Evolutionary conservation across 23 tunicate genomes (phyloP).

Genomic region (Halocynthia aurantium): DNA sequence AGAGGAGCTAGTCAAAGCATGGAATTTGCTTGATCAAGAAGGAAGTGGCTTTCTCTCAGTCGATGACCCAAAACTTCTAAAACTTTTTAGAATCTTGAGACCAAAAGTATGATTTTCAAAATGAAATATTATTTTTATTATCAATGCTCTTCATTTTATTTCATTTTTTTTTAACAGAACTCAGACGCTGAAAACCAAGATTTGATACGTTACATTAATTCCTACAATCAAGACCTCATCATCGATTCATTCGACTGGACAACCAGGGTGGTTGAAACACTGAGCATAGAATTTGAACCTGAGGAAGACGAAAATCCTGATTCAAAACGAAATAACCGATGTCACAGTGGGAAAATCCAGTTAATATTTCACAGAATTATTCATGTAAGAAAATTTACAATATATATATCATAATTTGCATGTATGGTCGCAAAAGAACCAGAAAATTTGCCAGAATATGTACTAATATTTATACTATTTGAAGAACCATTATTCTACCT

Average conservation of each 20-base stretch:
- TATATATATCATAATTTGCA: neutral
- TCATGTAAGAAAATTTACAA: constrained; percentile 42
- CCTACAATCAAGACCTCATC: constrained; percentile 39
- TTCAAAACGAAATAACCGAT: no score
- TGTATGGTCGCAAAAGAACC: neutral
- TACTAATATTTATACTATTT: no score
- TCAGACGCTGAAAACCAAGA: constrained; percentile 59
- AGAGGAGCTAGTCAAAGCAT: constrained; percentile 82
- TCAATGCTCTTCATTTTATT: neutral
- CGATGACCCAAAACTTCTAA: constrained; percentile 46
- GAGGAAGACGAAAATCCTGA: constrained; percentile 18
- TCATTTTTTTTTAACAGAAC: constrained; percentile 34
- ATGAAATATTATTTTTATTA: neutral
- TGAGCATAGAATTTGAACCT: constrained; percentile 77
- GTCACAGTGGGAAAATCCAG: constrained; percentile 6
- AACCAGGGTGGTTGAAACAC: constrained; percentile 69
- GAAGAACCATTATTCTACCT: no score
- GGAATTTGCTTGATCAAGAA: constrained; percentile 86
- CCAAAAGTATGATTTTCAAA: constrained; percentile 46
- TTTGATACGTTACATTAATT: constrained; percentile 58
- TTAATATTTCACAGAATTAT: constrained; percentile 25
- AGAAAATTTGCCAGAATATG: no score
- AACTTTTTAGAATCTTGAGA: constrained; percentile 60
- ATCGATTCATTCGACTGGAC: constrained; percentile 92
- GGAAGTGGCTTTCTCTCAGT: constrained; percentile 65